Evolutionary conservation across 1,140 invertebrate species (phyloP).

Genomic region (Nilaparvata lugens): DNA sequence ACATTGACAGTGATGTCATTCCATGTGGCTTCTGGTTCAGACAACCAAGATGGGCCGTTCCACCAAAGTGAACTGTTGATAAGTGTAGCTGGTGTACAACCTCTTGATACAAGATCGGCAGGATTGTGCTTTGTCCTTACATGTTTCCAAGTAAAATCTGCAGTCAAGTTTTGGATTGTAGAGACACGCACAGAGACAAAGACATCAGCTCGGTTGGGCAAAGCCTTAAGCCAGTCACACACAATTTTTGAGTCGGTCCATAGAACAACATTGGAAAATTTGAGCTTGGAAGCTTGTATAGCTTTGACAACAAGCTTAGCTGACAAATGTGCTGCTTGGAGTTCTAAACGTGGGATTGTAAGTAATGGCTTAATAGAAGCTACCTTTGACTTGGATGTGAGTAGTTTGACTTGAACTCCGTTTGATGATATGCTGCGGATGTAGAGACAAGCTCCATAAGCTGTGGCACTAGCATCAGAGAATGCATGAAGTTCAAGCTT

Average conservation of each 20-base stretch:
- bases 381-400: no score
- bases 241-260: slow-evolving; percentile 6
- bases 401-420: no score
- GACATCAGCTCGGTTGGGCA: neutral
- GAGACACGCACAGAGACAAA: neutral
- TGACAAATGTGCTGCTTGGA: neutral
- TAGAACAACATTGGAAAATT: neutral
- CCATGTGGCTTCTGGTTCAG: no score
- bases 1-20: no score
- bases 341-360: neutral
- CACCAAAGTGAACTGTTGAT: neutral
- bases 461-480: neutral
- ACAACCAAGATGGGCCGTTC: no score
- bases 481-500: neutral
- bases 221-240: neutral
- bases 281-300: neutral
- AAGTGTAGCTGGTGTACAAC: neutral
- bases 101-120: neutral
- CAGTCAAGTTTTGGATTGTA: neutral
- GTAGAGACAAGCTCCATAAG: slow-evolving; percentile 1
- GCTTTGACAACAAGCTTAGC: neutral
- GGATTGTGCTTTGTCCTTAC: neutral
- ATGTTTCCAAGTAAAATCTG: neutral
- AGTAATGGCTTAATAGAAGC: no score
- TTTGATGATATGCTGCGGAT: neutral